Evolutionary conservation across 2,113 vertebrate genomes (phyloP).

Genomic region (Proteles cristata): DNA sequence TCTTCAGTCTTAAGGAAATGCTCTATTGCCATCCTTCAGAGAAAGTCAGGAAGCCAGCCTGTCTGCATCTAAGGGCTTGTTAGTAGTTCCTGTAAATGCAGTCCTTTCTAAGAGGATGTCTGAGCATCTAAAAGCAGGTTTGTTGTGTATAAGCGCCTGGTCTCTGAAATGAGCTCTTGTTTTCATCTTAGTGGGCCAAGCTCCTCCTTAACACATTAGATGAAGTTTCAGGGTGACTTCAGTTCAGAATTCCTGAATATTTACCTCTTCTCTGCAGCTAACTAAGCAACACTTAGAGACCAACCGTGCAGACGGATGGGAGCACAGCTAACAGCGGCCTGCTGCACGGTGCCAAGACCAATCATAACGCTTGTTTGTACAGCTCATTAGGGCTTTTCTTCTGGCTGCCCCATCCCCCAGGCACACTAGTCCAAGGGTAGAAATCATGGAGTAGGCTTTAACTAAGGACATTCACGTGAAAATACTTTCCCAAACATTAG

Average conservation of each 20-base stretch:
- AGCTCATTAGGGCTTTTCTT: not conserved
- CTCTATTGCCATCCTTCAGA: not conserved
- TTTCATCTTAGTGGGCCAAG: not conserved
- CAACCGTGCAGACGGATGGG: not conserved
- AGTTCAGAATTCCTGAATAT: conserved; percentile 22
- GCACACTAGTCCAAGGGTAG: not conserved
- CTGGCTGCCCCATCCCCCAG: not conserved
- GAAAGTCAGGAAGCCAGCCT: not conserved
- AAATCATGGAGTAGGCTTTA: not conserved
- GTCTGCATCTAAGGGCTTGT: not conserved
- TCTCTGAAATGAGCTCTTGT: not conserved
- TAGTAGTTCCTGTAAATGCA: not conserved
- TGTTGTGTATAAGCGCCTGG: not conserved
- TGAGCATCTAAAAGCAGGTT: not conserved
- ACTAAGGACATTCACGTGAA: not conserved
- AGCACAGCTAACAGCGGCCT: not conserved
- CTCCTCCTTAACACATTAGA: not conserved
- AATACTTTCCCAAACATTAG: not conserved
- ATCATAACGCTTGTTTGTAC: not conserved
- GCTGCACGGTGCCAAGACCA: rapidly evolving
- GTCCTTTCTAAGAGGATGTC: not conserved
- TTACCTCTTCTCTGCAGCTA: not conserved
- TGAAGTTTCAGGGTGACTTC: conserved; percentile 43
- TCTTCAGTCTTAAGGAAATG: not conserved
- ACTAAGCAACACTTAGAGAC: not conserved